phyloP scores from a whole-genome alignment of 2,797 vertebrate species.

The Delichon dasypus region DNA sequence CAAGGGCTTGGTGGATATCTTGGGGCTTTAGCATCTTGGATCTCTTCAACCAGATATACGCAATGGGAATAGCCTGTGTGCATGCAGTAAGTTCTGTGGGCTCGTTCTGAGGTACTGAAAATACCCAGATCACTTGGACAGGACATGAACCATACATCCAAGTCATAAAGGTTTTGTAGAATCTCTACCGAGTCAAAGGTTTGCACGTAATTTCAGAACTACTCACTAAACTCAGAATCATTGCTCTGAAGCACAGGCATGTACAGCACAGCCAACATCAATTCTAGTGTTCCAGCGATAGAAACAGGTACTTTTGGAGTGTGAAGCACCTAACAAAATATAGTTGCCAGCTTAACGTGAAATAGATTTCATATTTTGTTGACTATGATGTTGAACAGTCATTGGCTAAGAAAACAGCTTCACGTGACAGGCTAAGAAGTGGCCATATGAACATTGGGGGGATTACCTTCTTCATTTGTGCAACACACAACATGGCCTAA shows the following conservation, averaged over 20 bases:
- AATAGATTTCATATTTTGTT: not conserved
- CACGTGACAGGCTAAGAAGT: not conserved
- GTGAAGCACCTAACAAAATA: not conserved
- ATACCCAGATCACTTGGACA: rapidly evolving
- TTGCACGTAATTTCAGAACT: not conserved
- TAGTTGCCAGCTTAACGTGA: rapidly evolving
- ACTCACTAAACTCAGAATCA: not conserved
- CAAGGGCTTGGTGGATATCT: not conserved
- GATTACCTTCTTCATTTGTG: not conserved
- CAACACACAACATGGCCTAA: not conserved
- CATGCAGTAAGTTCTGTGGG: not conserved
- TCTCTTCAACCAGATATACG: not conserved
- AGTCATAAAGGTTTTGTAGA: not conserved
- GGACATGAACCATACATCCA: not conserved
- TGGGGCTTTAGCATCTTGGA: not conserved
- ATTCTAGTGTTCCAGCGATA: not conserved
- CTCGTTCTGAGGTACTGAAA: not conserved
- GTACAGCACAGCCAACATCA: not conserved
- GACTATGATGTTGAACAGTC: not conserved
- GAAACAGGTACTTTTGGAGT: not conserved
- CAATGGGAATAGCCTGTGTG: not conserved
- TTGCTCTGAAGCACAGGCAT: not conserved
- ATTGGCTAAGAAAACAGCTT: not conserved
- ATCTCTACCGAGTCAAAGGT: not conserved
- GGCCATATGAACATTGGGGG: not conserved